A percentile compares a stretch with the other conserved stretches of the same genome.
Evolutionary conservation across 30 jellyfish, hydroid and myxozoan genomes (phyloP).

Genomic region (Aurelia sp.): DNA sequence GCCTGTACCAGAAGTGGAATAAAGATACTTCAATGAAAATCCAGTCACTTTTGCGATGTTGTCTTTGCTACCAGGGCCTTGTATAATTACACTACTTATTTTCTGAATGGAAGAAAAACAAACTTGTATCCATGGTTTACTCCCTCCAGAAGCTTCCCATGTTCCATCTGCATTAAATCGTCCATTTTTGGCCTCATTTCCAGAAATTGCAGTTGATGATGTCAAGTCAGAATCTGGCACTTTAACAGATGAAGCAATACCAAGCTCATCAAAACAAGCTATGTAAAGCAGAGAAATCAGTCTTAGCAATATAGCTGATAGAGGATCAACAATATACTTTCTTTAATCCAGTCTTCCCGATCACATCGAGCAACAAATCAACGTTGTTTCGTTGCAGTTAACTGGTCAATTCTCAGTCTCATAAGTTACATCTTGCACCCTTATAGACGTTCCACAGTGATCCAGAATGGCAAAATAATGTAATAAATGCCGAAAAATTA

Average conservation of each 20-base stretch:
- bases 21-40: conserved; percentile 28
- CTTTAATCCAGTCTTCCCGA: too few species aligned
- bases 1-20: not conserved
- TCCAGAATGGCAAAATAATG: too few species aligned
- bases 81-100: conserved; percentile 43
- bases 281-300: not conserved
- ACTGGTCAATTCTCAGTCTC: too few species aligned
- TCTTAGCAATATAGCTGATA: too few species aligned
- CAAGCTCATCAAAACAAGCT: conserved; percentile 56
- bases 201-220: conserved; percentile 44
- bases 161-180: conserved; percentile 25
- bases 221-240: conserved; percentile 30
- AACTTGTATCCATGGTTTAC: conserved; percentile 72
- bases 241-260: conserved; percentile 21
- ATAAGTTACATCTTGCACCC: too few species aligned
- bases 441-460: too few species aligned
- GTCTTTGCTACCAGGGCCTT: conserved; percentile 58
- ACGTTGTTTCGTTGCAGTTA: too few species aligned
- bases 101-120: conserved; percentile 29
- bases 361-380: too few species aligned
- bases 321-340: too few species aligned
- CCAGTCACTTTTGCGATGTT: conserved; percentile 43
- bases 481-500: too few species aligned
- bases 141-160: conserved; percentile 57
- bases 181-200: conserved; percentile 41